These are phyloP conservation scores for Ceratitis capitata DNA, from an alignment of 1,140 invertebrate species.

Conservation along the genomic window DNA sequence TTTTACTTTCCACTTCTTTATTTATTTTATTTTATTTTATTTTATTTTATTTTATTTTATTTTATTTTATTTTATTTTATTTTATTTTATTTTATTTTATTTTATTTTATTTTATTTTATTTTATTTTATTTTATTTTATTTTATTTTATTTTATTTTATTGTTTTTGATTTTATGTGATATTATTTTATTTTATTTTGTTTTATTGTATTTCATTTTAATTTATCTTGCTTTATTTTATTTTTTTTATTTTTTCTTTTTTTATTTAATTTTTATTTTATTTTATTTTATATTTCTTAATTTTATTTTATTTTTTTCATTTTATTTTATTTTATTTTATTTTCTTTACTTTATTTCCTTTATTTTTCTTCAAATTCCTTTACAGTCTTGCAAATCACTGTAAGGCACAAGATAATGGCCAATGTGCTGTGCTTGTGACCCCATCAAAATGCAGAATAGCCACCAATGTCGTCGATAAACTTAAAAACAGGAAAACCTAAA, in stretches of 20 bases:
- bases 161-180: too few relatives aligned
- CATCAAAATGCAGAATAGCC: not conserved
- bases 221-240: not conserved
- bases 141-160: not conserved
- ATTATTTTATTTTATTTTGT: not conserved
- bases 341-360: too few relatives aligned
- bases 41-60: not conserved
- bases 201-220: not conserved
- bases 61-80: not conserved
- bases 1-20: not conserved
- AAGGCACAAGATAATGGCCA: not conserved
- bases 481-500: constrained; percentile 36
- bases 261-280: too few relatives aligned
- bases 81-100: not conserved
- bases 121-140: not conserved
- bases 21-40: not conserved
- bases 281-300: too few relatives aligned
- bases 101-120: not conserved
- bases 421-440: not conserved
- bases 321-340: not conserved
- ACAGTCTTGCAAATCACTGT: not conserved
- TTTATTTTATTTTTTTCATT: not conserved
- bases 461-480: constrained; percentile 11
- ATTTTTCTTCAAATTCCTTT: not conserved
- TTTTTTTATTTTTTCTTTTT: not conserved